These are phyloP conservation scores for Condylura cristata DNA, from an alignment of 2,113 vertebrate species.

Conservation along the genomic window DNA sequence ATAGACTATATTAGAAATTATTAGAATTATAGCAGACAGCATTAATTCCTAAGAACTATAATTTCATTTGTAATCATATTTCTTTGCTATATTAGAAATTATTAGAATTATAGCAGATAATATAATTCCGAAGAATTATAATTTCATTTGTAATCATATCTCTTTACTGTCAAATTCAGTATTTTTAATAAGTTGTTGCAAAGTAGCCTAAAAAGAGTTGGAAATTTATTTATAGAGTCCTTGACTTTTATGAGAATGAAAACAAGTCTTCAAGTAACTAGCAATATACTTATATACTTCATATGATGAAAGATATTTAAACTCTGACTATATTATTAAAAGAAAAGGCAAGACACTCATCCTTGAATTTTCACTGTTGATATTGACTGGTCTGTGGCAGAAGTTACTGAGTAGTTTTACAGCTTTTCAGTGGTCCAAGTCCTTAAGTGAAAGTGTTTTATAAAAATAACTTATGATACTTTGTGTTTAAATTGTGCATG, in stretches of 20 bases:
- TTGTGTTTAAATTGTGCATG: slow-evolving; percentile 46
- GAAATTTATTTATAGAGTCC: not conserved
- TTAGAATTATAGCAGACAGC: not conserved
- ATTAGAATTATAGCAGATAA: not conserved
- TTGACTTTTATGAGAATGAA: not conserved
- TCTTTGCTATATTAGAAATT: slow-evolving; percentile 36
- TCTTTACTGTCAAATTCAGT: not conserved
- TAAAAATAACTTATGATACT: not conserved
- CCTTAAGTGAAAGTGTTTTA: slow-evolving; percentile 41
- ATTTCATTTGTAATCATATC: not conserved
- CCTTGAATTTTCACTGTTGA: not conserved
- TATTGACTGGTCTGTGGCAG: not conserved
- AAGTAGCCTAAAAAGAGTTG: not conserved
- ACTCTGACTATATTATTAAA: not conserved
- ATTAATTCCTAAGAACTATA: not conserved
- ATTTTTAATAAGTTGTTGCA: slow-evolving; percentile 20
- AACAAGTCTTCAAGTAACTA: slow-evolving; percentile 10
- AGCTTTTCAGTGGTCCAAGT: not conserved
- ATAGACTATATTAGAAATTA: slow-evolving; percentile 45
- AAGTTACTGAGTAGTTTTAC: not conserved
- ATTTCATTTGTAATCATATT: not conserved
- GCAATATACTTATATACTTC: not conserved
- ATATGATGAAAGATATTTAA: not conserved
- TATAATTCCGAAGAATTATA: not conserved
- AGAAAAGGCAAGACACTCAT: not conserved